phyloP scores from a whole-genome alignment of 2,113 vertebrate genomes.

The Zeus faber region DNA sequence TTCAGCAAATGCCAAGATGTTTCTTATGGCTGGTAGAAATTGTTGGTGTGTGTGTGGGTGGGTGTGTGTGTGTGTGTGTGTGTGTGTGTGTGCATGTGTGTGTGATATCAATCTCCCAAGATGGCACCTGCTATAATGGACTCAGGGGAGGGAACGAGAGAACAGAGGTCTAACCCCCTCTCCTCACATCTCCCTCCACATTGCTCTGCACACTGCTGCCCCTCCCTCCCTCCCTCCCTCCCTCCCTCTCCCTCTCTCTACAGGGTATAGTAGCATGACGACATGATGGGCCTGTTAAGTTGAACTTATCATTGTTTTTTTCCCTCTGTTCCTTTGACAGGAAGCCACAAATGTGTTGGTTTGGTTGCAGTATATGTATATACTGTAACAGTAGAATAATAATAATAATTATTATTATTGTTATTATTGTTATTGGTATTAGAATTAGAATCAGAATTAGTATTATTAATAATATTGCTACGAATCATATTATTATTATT shows the following conservation, averaged over 20 bases:
- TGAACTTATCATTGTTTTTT: slow-evolving; percentile 88
- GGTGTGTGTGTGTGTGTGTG: slow-evolving; percentile 18
- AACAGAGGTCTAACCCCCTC: slow-evolving; percentile 39
- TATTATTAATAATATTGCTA: too few species aligned
- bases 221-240: slow-evolving; percentile 73
- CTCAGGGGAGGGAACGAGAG: slow-evolving; percentile 79
- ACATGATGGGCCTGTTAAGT: slow-evolving; percentile 93
- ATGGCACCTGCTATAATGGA: slow-evolving; percentile 91
- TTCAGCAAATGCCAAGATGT: too few species aligned
- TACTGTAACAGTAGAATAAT: too few species aligned
- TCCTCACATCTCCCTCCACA: slow-evolving; percentile 63
- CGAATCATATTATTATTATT: too few species aligned
- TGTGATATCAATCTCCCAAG: slow-evolving; percentile 77
- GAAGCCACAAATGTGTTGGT: slow-evolving; percentile 70
- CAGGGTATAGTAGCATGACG: slow-evolving; percentile 78
- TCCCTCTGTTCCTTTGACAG: slow-evolving; percentile 79
- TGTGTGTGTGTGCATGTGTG: slow-evolving; percentile 24
- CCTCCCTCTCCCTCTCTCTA: slow-evolving; percentile 1
- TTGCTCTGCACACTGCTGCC: slow-evolving; percentile 88
- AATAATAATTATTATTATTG: too few species aligned
- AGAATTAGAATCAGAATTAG: too few species aligned
- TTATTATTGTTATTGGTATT: too few species aligned
- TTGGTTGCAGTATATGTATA: too few species aligned
- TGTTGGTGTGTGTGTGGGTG: slow-evolving; percentile 7
- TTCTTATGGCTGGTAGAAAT: too few species aligned